Base-by-base conservation (phyloP, 2,113 vertebrate genomes). In the Mionectes macconnelli region DNA sequence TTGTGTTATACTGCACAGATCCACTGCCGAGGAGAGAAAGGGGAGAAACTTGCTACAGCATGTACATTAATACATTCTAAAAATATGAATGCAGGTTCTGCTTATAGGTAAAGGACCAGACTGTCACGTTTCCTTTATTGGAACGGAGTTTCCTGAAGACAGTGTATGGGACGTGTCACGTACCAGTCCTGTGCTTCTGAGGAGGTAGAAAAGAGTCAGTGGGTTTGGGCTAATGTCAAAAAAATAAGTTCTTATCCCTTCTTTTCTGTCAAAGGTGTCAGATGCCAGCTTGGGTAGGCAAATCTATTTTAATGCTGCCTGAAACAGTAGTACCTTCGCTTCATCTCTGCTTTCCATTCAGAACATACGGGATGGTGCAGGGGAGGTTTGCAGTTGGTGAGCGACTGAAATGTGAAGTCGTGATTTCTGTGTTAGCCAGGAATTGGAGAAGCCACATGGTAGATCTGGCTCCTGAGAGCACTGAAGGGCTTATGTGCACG, bases 281-380 rank as follows among this genome's bases (percentile, higher is more conserved):
- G 31, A 52, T 90, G 57, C 15, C 52, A 57, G 10, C 35, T 62
- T 76, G 81, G 45, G 23, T 73, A 73, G 69, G 55, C 57, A 73
- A 76, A 88, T 76, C 62, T 87, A 33, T 76, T 97, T 93, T 82
- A 87, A 73, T 63, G 37, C 62, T 80, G 68, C 84, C 74, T 93
- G 70, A 87, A 93, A 62, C 63, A 91, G 55, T 84, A 70, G 27
- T 87, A 89, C 67, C 66, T 96, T 56, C 89, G 31, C 62, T 87
- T 91, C 87, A 20, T 72, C 62, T 87, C 63, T 87, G 67, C 62
- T 68, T 92, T 86, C 68, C 40, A 28, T 84, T 87, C 44, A 53
- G 77, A 84, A 52, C 50, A 28, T 62, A 86, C 70, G 62, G 60
- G 18, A 33, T 84, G 76, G n/a, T 10, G 55, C 31, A 31, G 33